phyloP scores from a whole-genome alignment of 1,140 invertebrate species.

The Sinonovacula constricta region DNA sequence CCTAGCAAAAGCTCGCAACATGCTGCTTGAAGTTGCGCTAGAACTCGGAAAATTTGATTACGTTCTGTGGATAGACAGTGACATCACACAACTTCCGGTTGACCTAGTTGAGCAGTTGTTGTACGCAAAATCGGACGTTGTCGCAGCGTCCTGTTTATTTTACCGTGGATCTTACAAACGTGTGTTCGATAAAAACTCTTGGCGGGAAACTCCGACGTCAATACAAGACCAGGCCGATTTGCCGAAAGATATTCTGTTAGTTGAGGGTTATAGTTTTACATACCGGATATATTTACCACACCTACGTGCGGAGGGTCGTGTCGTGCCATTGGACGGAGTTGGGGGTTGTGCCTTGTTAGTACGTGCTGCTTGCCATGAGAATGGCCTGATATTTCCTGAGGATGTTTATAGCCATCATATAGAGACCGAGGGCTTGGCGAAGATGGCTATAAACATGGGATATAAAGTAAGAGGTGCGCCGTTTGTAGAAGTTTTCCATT shows the following conservation, averaged over 20 bases:
- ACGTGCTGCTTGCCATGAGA: conserved; percentile 63
- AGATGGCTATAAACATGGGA: conserved; percentile 71
- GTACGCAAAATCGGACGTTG: conserved; percentile 66
- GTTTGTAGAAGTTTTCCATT: conserved; percentile 71
- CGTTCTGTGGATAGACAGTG: conserved; percentile 75
- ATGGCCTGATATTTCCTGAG: conserved; percentile 72
- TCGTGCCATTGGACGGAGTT: conserved; percentile 74
- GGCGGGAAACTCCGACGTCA: conserved; percentile 72
- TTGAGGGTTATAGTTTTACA: conserved; percentile 72
- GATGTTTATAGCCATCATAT: conserved; percentile 69
- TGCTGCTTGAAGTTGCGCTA: conserved; percentile 60
- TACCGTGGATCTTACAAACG: conserved; percentile 50
- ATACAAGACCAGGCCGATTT: conserved; percentile 55
- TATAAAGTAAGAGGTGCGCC: conserved; percentile 69
- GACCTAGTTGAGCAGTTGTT: conserved; percentile 73
- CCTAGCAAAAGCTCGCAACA: conserved; percentile 70
- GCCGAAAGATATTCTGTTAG: conserved; percentile 58
- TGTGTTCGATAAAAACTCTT: conserved; percentile 74
- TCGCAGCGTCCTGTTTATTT: conserved; percentile 67
- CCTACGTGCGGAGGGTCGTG: conserved; percentile 66
- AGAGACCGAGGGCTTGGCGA: conserved; percentile 75
- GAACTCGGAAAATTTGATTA: conserved; percentile 60
- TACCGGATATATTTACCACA: conserved; percentile 68
- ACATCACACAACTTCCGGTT: conserved; percentile 63
- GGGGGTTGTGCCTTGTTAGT: conserved; percentile 72